A percentile compares a stretch with the other conserved stretches of the same genome.
phyloP scores from a whole-genome alignment of 2,797 vertebrate genomes.

The Petrocephalus sullivani region DNA sequence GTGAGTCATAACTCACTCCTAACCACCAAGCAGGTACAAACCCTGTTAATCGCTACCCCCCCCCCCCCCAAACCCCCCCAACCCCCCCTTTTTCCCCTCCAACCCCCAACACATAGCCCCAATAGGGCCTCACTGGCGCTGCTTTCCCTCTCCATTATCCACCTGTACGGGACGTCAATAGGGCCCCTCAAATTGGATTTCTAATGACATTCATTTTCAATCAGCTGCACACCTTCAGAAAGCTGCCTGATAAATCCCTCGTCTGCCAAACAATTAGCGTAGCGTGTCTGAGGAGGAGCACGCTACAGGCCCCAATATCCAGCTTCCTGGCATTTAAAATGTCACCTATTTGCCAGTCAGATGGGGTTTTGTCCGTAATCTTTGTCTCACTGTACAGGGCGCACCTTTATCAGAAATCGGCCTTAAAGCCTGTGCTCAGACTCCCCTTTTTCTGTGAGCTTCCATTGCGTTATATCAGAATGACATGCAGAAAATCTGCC shows the following conservation, averaged over 20 bases:
- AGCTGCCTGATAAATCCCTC: not conserved
- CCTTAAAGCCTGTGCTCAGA: not conserved
- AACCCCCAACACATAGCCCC: no score
- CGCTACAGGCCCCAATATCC: not conserved
- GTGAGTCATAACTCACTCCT: not conserved
- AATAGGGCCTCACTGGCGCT: no score
- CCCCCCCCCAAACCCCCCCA: no score
- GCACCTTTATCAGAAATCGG: not conserved
- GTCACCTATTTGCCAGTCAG: slow-evolving; percentile 15
- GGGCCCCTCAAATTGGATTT: slow-evolving; percentile 4
- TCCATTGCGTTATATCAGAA: not conserved
- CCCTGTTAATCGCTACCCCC: not conserved
- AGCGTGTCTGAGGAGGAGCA: not conserved
- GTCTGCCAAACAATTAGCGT: not conserved
- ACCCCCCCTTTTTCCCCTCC: no score
- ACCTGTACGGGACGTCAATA: not conserved
- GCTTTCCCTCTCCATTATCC: not conserved
- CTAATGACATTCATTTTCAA: slow-evolving; percentile 1
- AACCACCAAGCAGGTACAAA: not conserved
- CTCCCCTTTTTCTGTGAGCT: not conserved
- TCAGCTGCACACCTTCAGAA: not conserved
- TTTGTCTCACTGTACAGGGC: slow-evolving; percentile 9
- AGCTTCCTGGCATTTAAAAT: slow-evolving; percentile 7
- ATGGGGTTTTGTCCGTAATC: not conserved
- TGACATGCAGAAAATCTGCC: not conserved